Evolutionary conservation across 2,113 vertebrate species (phyloP), one percentile per base, ranked within the genome.

Genomic region (Myiopsitta monachus): DNA sequence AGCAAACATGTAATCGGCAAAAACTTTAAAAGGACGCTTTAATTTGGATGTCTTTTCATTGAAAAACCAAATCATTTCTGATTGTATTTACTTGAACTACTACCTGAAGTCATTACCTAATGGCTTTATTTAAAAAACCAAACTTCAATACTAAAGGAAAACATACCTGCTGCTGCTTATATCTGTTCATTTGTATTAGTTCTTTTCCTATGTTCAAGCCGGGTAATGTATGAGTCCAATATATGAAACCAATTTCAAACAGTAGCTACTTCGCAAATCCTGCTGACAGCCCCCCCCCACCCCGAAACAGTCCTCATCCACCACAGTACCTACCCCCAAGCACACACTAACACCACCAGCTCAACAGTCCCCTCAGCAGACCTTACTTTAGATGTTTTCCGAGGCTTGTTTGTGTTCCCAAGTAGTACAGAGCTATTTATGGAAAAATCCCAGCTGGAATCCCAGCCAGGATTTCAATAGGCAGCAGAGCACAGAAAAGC

Each of bases 381-480:
- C 83, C 87, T 78, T 3, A 26, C 73, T 87, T 79, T 5, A 81
- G 86, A 59, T 91, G 67, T 80, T 77, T 74, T 28, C 92, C 88
- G 79, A n/a, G 72, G 62, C 68, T 86, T 82, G 93, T 86, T 94
- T 95, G 88, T 93, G 92, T 82, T 87, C 82, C 14, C 4, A 77
- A 95, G 87, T 62, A 90, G 88, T 59, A 73, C 73, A 67, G 80
- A 94, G 93, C 91, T 97, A 97, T 97, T 97, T 97, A 92, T 96
- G 96, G 96, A 93, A 93, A 90, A 91, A 82, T 74, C 83, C 77
- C 96, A 66, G 83, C 95, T 95, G 94, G 86, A 95, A 83, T 92
- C 86, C 22, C 91, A 81, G 92, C 68, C 95, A 95, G 97, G 72
- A 96, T 97, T 92, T 96, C 96, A 96, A 97, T 95, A 46, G 87